Evolutionary conservation across 2,797 vertebrate species (phyloP), one percentile per base, ranked within the genome.

Genomic region (Pelodytes ibericus): DNA sequence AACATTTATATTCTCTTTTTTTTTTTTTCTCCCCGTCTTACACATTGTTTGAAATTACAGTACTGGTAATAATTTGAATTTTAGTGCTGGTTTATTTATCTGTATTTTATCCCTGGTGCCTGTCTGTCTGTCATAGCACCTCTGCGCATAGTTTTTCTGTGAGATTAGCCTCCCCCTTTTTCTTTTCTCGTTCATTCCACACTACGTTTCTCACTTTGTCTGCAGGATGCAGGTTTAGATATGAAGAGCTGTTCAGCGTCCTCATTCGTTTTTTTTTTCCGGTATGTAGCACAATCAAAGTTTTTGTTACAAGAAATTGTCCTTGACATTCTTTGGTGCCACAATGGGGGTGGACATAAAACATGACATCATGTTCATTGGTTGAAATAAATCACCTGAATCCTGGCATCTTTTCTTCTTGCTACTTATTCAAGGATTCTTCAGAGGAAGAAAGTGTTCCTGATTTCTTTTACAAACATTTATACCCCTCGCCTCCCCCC

Each of bases 301-400:
- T 90, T 91, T 92, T 93, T 90, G 93, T 92, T 16, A 13, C 91
- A 93, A 91, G 91, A 90, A 92, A 91, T 93, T 92, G 96, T 98
- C 96, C 96, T 96, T 97, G 95, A 95, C 95, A 94, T 95, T 97
- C 95, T 93, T 94, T 90, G 91, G 49, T 92, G 94, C 94, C 95
- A 93, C 94, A 94, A 93, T 92, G 87, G 90, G 92, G 88, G 93
- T 94, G 94, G 93, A 95, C 93, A 87, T 68, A 67, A 95, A 93
- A 89, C 91, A 93, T 97, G 96, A 97, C 96, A 95, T 96, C 95
- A 97, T 95, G 92, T 96, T 95, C 95, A 91, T 90, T 91, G 93
- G 86, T 90, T 94, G 92, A 95, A 94, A 94, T 93, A 93, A 94
- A 97, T 97, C 95, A 98, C 96, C 96, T 97, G 95, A 89, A 36